Evolutionary conservation across 2,888 invertebrate genomes (phyloP), one percentile per base, ranked within the genome.

Genomic region (Coenonympha glycerion): DNA sequence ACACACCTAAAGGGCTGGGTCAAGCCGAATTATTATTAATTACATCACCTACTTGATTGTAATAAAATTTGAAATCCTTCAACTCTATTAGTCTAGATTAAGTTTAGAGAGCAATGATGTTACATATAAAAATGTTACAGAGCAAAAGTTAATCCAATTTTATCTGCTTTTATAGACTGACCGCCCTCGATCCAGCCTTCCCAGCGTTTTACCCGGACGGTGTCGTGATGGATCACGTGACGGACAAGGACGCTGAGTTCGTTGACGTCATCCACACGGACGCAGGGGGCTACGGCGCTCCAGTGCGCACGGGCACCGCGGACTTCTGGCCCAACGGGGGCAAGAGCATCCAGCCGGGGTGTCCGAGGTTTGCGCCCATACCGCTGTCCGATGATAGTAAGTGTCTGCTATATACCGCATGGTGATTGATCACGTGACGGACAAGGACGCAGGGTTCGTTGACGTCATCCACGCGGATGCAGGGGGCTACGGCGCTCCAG

Each of bases 231-330:
- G 83, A 83, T 9, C 90, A 89, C 58, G 68, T 90, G 8, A 79
- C 62, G 30, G 79, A 81, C 2, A 75, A 73, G 1, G 90, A 90
- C 65, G 90, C 90, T 0, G 87, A 88, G 41, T 90, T 90, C 36
- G 90, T 90, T 1, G 90, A 92, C 68, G 88, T 92, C 3, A 92
- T 93, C 51, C 93, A 93, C 64, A 91, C 92, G 0, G 91, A 92
- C 59, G 90, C 90, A 0, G 90, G 90, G 21, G 78, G 86, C 0
- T 90, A 90, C 52, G 91, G 90, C 0, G 89, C 90, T 0, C 90
- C 90, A 0, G 83, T 88, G 1, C 69, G 76, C 11, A 89, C 90
- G 0, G 91, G 90, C 0, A 89, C 89, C 0, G 90, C 77, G 0
- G 90, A 90, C 61, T 90, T 90, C 70, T 90, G 90, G 90, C 90